These are phyloP conservation scores for Cromileptes altivelis DNA, from an alignment of 2,113 vertebrate genomes.

Conservation along the genomic window DNA sequence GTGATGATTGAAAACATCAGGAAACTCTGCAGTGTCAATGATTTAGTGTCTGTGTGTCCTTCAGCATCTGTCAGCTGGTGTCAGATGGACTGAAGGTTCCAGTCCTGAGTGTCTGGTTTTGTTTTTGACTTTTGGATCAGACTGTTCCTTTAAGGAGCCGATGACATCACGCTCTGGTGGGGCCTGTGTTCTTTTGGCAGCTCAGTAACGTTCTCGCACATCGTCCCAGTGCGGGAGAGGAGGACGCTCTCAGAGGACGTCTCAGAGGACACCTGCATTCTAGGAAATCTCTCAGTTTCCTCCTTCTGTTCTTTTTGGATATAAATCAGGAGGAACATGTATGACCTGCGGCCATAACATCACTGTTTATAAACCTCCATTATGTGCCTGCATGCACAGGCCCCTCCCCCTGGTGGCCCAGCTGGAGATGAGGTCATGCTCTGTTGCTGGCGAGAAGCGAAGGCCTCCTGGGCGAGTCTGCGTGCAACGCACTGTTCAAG, in stretches of 20 bases:
- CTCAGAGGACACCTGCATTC: conserved; percentile 22
- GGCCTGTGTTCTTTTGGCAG: conserved; percentile 41
- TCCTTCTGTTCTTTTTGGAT: conserved; percentile 8
- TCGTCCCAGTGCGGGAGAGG: conserved; percentile 4
- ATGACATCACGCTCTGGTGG: conserved; percentile 18
- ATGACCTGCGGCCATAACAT: conserved; percentile 48
- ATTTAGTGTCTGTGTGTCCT: too few species aligned
- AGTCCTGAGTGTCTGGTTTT: too few species aligned
- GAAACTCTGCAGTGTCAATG: too few species aligned
- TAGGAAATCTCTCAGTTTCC: conserved; percentile 8
- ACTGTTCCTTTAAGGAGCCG: conserved; percentile 28
- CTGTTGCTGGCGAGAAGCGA: conserved; percentile 40
- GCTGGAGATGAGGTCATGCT: conserved; percentile 76
- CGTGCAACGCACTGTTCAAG: neutral
- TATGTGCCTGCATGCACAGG: neutral
- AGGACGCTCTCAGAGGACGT: conserved; percentile 22
- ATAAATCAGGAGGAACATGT: conserved; percentile 16
- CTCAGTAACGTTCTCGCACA: conserved; percentile 3
- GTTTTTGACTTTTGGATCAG: too few species aligned
- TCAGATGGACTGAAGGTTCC: too few species aligned
- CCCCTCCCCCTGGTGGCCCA: conserved; percentile 35
- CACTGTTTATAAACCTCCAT: conserved; percentile 47
- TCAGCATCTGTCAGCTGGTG: too few species aligned
- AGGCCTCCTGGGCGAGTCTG: conserved; percentile 17
- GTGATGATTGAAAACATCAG: too few species aligned